Base-by-base conservation (phyloP, 2,888 invertebrate genomes). In the Hedya salicella region DNA sequence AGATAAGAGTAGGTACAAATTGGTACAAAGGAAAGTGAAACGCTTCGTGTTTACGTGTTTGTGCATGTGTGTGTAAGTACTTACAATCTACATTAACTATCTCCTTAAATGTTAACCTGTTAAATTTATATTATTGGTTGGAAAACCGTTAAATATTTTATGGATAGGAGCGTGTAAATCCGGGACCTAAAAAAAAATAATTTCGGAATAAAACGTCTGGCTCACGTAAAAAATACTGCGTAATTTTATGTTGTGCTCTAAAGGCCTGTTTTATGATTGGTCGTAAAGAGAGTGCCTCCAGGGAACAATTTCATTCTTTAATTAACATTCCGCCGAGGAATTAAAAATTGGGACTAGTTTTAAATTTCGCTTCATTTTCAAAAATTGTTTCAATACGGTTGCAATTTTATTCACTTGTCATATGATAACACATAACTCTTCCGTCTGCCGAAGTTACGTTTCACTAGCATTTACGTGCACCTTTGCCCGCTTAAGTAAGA, bases 261-360 rank as follows among this genome's bases (percentile, higher is more conserved):
- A 87, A 87, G 83, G 86, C 75, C 80, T 78, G 79, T 87, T 90
- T 90, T 89, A 89, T 88, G 87, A 88, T 87, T 82, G 81, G 80
- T 83, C 86, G 85, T 90, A 89, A 91, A 91, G 46, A 83, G 68
- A 77, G 79, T 81, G 83, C 82, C 82, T 81, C 77, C 74, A 78
- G 76, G 78, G 83, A 78, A 80, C 85, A 86, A 87, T 89, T 88
- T 86, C 81, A 81, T 85, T 85, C 81, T 86, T 88, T 90, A 89
- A 89, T 90, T 89, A 81, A 81, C 80, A 79, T 85, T 83, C 78
- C 77, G 83, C 83, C 80, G 82, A 78, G 72, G 70, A 69, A 65
- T 70, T 72, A 70, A 68, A 75, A 69, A 69, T 70, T 62, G 61
- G 69, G 56, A 52, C 50, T 2, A 30, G 14, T 21, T 21, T 42